A percentile compares a stretch with the other conserved stretches of the same genome.
These are phyloP conservation scores for Mesocentrotus franciscanus DNA, from an alignment of 53 echinoderm and acorn worm genomes.

Conservation along the genomic window DNA sequence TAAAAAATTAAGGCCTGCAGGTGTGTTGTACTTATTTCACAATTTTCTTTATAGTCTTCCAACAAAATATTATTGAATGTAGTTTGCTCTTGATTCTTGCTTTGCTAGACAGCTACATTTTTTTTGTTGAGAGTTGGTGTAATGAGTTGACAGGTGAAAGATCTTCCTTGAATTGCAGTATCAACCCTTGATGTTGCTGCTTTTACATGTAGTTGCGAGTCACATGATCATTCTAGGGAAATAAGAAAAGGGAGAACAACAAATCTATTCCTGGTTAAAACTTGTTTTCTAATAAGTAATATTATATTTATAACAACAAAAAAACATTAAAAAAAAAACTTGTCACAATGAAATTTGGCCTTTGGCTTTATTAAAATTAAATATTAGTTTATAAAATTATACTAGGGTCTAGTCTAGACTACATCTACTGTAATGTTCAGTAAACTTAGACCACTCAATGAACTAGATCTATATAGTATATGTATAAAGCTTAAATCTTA, in stretches of 20 bases:
- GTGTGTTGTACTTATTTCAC: neutral
- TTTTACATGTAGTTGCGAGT: neutral
- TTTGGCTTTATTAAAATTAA: too few relatives aligned
- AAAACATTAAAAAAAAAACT: too few relatives aligned
- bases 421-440: too few relatives aligned
- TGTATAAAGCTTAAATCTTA: too few relatives aligned
- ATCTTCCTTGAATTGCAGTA: neutral
- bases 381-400: too few relatives aligned
- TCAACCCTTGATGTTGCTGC: neutral
- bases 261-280: too few relatives aligned
- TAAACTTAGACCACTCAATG: too few relatives aligned
- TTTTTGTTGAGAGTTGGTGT: neutral
- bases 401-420: too few relatives aligned
- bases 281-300: too few relatives aligned
- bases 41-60: neutral
- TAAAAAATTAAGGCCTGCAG: neutral
- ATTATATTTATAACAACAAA: too few relatives aligned
- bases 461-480: too few relatives aligned
- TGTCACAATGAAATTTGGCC: too few relatives aligned
- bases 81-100: neutral
- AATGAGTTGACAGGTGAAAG: neutral
- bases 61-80: neutral
- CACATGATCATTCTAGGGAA: neutral
- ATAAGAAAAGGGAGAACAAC: neutral
- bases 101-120: constrained; percentile 25